A percentile compares a stretch with the other conserved stretches of the same genome.
Conservation (phyloP, 2,113 vertebrate species). For the Cyphomyrus plagiostoma region DNA sequence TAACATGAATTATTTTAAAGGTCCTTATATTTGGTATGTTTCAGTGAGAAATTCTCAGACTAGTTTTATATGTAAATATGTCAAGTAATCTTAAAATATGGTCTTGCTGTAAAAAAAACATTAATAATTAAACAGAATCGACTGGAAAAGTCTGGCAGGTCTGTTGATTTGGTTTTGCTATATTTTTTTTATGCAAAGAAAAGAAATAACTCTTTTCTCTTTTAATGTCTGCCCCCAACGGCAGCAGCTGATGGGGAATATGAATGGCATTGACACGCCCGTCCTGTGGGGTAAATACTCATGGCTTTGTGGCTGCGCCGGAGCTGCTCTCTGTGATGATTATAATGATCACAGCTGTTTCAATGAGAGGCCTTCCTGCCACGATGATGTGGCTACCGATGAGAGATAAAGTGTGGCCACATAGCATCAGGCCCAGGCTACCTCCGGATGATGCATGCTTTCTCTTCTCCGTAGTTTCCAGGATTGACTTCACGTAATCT, state of each 20-base stretch:
- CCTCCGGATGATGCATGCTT: not conserved
- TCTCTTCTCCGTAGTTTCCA: not conserved
- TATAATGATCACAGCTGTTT: slow-evolving; percentile 15
- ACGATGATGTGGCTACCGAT: not conserved
- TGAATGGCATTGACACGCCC: not conserved
- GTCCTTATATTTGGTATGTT: not conserved
- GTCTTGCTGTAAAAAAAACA: not conserved
- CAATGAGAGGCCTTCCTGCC: not conserved
- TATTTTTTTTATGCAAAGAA: not conserved
- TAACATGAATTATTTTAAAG: not conserved
- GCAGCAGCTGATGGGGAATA: not conserved
- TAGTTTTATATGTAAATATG: not conserved
- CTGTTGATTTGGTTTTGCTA: not conserved
- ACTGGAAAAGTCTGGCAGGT: not conserved
- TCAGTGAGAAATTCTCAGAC: not conserved
- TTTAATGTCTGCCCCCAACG: not conserved
- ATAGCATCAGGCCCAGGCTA: not conserved
- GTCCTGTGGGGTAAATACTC: not conserved
- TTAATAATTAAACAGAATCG: no score
- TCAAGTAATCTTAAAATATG: not conserved
- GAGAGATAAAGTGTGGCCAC: slow-evolving; percentile 3
- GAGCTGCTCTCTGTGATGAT: not conserved
- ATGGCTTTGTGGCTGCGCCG: not conserved
- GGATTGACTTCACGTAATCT: not conserved
- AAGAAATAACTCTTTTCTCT: not conserved